A percentile compares a stretch with the other conserved stretches of the same genome.
Conservation (phyloP, 1,140 invertebrate genomes). For the Campoletis sonorensis region DNA sequence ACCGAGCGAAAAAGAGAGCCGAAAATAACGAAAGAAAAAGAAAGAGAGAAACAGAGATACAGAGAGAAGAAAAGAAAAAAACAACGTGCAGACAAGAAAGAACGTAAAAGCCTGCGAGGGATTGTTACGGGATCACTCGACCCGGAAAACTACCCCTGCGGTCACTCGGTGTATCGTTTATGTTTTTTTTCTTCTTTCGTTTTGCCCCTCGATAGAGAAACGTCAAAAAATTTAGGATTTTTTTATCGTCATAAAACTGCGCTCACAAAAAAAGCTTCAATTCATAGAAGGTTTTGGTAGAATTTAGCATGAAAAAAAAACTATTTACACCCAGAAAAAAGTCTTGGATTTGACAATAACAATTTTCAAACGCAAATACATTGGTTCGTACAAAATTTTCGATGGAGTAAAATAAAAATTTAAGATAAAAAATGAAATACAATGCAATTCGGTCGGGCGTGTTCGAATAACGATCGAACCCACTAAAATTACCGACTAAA, state of each 20-base stretch:
- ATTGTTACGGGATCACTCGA: constrained; percentile 41
- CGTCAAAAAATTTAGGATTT: background rate
- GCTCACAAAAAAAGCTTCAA: too few species aligned
- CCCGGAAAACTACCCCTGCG: constrained; percentile 31
- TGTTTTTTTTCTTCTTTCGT: constrained; percentile 6
- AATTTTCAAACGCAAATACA: too few species aligned
- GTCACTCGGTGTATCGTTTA: constrained; percentile 10
- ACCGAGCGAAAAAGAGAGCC: constrained; percentile 9
- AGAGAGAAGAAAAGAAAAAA: background rate
- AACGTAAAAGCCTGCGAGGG: constrained; percentile 24
- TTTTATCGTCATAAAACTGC: background rate
- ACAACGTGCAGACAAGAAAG: background rate
- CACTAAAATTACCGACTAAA: background rate
- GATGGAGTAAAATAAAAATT: too few species aligned
- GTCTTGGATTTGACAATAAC: too few species aligned
- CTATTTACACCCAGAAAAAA: too few species aligned
- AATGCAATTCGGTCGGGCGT: background rate
- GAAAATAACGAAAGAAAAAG: constrained; percentile 26
- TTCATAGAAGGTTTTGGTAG: too few species aligned
- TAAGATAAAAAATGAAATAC: background rate
- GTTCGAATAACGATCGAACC: background rate
- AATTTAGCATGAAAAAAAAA: background rate
- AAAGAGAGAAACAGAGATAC: background rate
- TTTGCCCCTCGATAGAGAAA: background rate
- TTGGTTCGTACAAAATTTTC: too few species aligned